Conservation (phyloP, 2,888 invertebrate species). For the Coleophora deauratella region DNA sequence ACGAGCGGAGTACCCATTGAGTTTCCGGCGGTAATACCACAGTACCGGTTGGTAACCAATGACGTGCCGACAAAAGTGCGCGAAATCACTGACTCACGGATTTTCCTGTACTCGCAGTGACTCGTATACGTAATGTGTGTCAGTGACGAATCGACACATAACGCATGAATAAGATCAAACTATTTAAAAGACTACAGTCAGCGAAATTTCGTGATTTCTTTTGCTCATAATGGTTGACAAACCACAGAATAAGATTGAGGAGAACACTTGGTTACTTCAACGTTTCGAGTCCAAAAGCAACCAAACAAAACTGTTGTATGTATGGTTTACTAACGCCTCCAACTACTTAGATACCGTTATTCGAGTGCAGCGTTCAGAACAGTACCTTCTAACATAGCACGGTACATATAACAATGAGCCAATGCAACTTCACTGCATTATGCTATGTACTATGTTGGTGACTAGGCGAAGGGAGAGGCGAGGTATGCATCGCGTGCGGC, state of each 20-base stretch:
- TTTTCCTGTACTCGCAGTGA: constrained; percentile 36
- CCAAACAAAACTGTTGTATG: no score
- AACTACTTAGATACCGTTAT: constrained; percentile 22
- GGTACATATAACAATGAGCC: constrained; percentile 32
- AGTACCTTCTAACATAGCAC: constrained; percentile 8
- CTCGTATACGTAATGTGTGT: constrained; percentile 31
- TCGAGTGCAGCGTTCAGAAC: constrained; percentile 10
- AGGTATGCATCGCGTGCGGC: constrained; percentile 51
- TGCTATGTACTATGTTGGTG: constrained; percentile 17
- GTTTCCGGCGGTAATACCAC: constrained; percentile 21
- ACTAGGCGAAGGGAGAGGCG: constrained; percentile 37
- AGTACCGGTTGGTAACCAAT: constrained; percentile 38
- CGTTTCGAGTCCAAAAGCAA: no score
- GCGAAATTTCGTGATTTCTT: no score
- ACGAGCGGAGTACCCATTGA: constrained; percentile 13
- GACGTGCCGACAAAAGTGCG: constrained; percentile 60
- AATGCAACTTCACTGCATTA: constrained; percentile 37
- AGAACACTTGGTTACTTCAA: no score
- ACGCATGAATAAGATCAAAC: constrained; percentile 14
- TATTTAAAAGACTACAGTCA: no score
- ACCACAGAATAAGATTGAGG: no score
- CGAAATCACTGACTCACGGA: constrained; percentile 60
- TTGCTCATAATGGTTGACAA: no score
- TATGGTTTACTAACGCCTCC: no score
- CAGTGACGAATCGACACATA: constrained; percentile 22